A percentile compares a stretch with the other conserved stretches of the same genome.
Evolutionary conservation across 2,113 vertebrate genomes (phyloP).

Genomic region (Pelusios castaneus): DNA sequence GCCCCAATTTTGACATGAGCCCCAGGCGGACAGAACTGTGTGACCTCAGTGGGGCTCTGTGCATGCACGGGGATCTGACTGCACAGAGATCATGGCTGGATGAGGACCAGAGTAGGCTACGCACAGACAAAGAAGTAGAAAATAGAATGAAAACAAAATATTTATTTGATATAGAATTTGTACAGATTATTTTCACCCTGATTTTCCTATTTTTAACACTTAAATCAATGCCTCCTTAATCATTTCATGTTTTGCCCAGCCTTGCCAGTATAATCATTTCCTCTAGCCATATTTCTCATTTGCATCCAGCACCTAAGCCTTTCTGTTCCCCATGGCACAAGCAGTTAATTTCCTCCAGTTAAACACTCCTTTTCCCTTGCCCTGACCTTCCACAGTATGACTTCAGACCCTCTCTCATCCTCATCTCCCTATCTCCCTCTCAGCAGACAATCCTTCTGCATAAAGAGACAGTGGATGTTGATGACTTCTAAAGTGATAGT

Average conservation of each 20-base stretch:
- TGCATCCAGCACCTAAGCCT: background rate
- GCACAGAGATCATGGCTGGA: background rate
- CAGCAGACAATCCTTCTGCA: background rate
- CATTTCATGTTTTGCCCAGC: background rate
- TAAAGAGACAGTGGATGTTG: background rate
- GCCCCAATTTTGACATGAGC: background rate
- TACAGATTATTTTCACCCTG: background rate
- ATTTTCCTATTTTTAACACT: background rate
- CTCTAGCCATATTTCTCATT: background rate
- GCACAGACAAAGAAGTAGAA: background rate
- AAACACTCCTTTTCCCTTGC: background rate
- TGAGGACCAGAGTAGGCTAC: background rate
- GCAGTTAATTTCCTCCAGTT: background rate
- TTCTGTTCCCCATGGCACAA: background rate
- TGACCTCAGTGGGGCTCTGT: accelerated
- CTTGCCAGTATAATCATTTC: background rate
- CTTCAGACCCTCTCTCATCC: background rate
- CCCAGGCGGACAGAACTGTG: background rate
- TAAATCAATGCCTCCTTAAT: background rate
- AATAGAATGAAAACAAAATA: background rate
- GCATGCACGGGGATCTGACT: background rate
- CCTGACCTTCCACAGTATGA: background rate
- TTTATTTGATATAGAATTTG: background rate
- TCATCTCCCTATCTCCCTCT: background rate
- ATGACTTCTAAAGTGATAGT: background rate